A percentile compares a stretch with the other conserved stretches of the same genome.
Conservation (phyloP, 2,797 vertebrate genomes). For the Mus caroli region DNA sequence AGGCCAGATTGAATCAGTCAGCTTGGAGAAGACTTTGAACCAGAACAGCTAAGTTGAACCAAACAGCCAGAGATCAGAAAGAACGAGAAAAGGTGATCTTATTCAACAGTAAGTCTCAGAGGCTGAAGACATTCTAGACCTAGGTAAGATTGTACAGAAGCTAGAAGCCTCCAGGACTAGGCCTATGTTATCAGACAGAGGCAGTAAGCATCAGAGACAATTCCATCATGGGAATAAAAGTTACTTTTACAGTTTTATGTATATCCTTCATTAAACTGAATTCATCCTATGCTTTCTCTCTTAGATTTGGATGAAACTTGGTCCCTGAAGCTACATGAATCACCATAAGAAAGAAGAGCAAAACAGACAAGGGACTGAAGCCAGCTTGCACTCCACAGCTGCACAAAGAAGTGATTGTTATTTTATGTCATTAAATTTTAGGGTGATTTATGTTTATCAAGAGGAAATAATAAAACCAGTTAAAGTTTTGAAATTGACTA, state of each 20-base stretch:
- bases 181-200: neutral
- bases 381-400: neutral
- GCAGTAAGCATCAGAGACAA: neutral
- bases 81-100: neutral
- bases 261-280: neutral
- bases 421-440: neutral
- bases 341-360: neutral
- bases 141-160: neutral
- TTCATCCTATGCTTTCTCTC: neutral
- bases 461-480: neutral
- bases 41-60: neutral
- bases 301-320: neutral
- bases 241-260: neutral
- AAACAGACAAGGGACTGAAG: neutral
- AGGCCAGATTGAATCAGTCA: neutral
- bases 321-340: neutral
- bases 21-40: neutral
- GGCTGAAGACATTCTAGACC: neutral
- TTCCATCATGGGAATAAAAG: neutral
- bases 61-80: neutral
- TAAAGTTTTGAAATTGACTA: neutral
- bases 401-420: neutral
- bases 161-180: neutral
- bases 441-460: neutral
- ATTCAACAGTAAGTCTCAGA: neutral